Conservation (phyloP, 2,113 vertebrate genomes). For the Halcyon senegalensis region DNA sequence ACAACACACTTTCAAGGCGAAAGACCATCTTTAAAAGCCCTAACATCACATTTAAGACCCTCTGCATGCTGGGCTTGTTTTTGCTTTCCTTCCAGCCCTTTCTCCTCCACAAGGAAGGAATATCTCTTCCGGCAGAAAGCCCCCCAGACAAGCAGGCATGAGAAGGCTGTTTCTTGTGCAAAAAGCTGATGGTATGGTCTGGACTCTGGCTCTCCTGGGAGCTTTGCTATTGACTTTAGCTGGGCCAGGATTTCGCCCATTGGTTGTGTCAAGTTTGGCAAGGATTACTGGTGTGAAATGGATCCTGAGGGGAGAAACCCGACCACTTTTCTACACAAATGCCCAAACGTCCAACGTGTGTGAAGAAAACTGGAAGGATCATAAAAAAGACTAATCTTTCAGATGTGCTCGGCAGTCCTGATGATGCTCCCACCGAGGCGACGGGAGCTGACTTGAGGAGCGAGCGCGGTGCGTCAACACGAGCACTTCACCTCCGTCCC, state of each 20-base stretch:
- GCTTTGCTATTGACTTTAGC: not conserved
- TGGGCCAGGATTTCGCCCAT: not conserved
- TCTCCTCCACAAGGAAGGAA: not conserved
- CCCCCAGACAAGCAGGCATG: not conserved
- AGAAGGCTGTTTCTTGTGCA: not conserved
- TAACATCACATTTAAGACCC: not conserved
- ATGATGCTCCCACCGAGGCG: not conserved
- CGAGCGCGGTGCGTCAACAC: accelerated
- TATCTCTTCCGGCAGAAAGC: not conserved
- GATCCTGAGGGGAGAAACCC: not conserved
- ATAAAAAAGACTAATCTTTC: not conserved
- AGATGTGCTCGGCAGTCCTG: not conserved
- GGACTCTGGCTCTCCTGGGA: not conserved
- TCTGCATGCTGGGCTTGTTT: not conserved
- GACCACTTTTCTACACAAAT: not conserved
- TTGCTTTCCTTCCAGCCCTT: not conserved
- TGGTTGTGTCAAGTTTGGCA: not conserved
- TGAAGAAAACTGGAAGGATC: not conserved
- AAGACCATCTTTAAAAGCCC: not conserved
- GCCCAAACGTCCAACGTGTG: not conserved
- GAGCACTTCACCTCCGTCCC: not conserved
- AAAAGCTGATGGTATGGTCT: not conserved
- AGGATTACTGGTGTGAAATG: not conserved
- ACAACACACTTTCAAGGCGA: not conserved
- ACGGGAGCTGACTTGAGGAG: not conserved